Evolutionary conservation across 2,797 vertebrate species (phyloP).

Genomic region (Clarias fuscus): DNA sequence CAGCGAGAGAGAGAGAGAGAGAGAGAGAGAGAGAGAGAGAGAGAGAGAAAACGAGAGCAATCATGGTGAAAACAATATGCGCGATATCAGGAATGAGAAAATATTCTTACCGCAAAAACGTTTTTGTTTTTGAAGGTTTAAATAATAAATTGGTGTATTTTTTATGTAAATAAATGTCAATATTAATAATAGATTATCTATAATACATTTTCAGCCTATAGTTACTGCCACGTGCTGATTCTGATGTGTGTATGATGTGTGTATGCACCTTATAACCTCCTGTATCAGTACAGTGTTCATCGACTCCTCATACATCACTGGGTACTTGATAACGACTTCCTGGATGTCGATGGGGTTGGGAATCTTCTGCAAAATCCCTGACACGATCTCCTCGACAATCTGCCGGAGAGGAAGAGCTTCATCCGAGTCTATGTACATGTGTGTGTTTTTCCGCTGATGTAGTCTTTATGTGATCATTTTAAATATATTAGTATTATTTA

Average conservation of each 20-base stretch:
- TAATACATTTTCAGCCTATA: too few relatives aligned
- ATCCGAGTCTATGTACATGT: too few relatives aligned
- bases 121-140: background rate
- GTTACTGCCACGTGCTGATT: background rate
- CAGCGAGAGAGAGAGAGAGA: slow-evolving; percentile 13
- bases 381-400: slow-evolving; percentile 83
- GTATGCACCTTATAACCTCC: slow-evolving; percentile 85
- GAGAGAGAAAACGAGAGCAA: background rate
- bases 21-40: slow-evolving; percentile 1
- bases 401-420: slow-evolving; percentile 51
- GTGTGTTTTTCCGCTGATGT: background rate
- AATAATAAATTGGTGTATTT: background rate
- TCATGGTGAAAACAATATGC: background rate
- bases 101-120: background rate
- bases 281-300: slow-evolving; percentile 92
- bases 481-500: background rate
- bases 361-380: slow-evolving; percentile 75
- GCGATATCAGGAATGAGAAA: background rate
- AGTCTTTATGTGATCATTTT: background rate
- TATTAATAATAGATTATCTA: background rate
- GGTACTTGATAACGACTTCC: slow-evolving; percentile 79
- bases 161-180: background rate
- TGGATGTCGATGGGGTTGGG: slow-evolving; percentile 74
- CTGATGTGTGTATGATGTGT: background rate
- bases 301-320: slow-evolving; percentile 87